Evolutionary conservation across 2,888 invertebrate species (phyloP).

Genomic region (Fragum sueziense): DNA sequence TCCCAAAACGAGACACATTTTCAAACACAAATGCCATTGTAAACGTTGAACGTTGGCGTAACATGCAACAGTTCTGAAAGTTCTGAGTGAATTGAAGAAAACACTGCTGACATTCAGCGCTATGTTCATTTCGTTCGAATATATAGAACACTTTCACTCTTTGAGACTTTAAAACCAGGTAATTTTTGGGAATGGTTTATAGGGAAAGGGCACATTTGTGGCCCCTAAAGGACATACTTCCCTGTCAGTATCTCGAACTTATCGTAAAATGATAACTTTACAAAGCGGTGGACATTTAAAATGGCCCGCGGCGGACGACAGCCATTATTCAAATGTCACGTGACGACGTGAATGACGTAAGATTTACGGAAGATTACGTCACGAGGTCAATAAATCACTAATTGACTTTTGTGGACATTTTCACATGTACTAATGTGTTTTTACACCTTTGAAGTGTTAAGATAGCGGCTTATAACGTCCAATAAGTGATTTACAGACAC

Average conservation of each 20-base stretch:
- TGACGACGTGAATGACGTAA: constrained; percentile 17
- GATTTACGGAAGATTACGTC: constrained; percentile 9
- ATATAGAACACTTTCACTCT: no score
- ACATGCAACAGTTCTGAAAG: no score
- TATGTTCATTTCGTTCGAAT: no score
- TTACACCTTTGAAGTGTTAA: constrained; percentile 21
- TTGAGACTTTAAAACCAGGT: no score
- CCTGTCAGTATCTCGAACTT: constrained; percentile 15
- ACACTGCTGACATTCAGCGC: no score
- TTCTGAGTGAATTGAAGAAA: no score
- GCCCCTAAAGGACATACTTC: neutral
- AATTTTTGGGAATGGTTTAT: no score
- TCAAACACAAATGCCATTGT: no score
- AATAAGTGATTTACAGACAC: neutral
- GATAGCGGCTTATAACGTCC: neutral
- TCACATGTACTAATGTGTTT: constrained; percentile 17
- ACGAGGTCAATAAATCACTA: constrained; percentile 9
- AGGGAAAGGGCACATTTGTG: neutral
- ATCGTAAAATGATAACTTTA: constrained; percentile 22
- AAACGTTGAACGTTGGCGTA: no score
- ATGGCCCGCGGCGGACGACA: neutral
- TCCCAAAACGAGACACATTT: no score
- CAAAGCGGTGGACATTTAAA: constrained; percentile 22
- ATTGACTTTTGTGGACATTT: constrained; percentile 8
- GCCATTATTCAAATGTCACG: constrained; percentile 18